Base-by-base conservation (phyloP, 2,888 invertebrate genomes). In the Spodoptera littoralis region DNA sequence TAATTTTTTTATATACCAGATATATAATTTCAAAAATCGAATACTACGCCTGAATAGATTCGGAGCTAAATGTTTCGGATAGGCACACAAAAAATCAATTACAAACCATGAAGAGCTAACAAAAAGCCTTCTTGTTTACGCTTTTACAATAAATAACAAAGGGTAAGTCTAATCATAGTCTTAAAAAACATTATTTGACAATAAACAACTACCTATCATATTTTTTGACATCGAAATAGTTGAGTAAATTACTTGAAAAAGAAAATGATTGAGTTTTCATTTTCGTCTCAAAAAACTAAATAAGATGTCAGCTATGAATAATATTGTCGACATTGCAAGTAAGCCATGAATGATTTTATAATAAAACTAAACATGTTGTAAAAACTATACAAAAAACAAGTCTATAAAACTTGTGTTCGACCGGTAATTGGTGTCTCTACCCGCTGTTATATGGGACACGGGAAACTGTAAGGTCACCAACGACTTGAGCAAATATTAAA, bases 371-470 rank as follows among this genome's bases (percentile, higher is more conserved):
- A 44, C 12, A 30, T 43, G 13, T 55, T 18, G 3, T 9, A 45
- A 56, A 57, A 63, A 48, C 42, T 67, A 45, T 22, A 18, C 22
- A 22, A 41, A 49, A 43, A 43, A 22, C 11, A 9, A 24, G 9
- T 58, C 30, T 1, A 48, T 55, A 43, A 55, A 58, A 65, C 27
- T 50, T 44, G 8, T 47, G 12, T 43, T 36, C 24, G 54, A 44
- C 59, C 60, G 59, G 46, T 57, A 55, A 70, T 70, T 53, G 63
- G 74, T 60, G 48, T 18, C 44, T 53, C 44, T 11, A 77, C 80
- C 77, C 61, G 63, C 61, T 67, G 68, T 78, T 72, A 85, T 83
- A 82, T 86, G 65, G 85, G 80, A 82, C 85, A 85, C 83, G 81
- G 87, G 82, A 87, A 84, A 76, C 74, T 66, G 58, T 80, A 81